These are phyloP conservation scores for Pangasianodon hypophthalmus DNA, from an alignment of 2,113 vertebrate species.

Conservation along the genomic window DNA sequence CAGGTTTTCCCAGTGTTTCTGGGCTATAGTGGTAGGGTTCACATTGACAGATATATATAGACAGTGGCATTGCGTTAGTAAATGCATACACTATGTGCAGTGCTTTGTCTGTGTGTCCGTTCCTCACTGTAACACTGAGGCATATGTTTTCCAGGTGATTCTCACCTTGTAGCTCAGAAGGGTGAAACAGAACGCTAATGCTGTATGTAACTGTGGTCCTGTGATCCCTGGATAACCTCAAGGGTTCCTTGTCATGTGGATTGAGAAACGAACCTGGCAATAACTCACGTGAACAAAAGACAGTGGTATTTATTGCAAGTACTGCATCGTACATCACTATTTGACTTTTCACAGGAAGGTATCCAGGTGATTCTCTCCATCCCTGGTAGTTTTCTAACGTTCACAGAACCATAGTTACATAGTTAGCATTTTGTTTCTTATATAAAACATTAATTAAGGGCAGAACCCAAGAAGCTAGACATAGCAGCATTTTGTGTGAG, in stretches of 20 bases:
- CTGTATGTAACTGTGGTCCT: not conserved
- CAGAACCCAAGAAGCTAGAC: not conserved
- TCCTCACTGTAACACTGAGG: not conserved
- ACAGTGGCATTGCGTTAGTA: not conserved
- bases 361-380: not conserved
- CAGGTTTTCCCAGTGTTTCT: conserved; percentile 12
- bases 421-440: not conserved
- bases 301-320: not conserved
- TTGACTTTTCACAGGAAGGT: not conserved
- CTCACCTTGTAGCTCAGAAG: not conserved
- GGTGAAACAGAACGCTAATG: not conserved
- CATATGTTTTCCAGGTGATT: not conserved
- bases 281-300: not conserved
- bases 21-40: not conserved
- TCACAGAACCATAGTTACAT: not conserved
- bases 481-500: not conserved
- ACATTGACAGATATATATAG: not conserved
- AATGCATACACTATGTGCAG: not conserved
- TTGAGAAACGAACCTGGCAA: not conserved
- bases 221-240: not conserved
- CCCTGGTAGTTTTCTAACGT: not conserved
- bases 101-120: not conserved
- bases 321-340: not conserved
- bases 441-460: not conserved
- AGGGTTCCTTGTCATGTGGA: not conserved